Conservation (phyloP, 2,797 vertebrate species). For the Aeoliscus strigatus region DNA sequence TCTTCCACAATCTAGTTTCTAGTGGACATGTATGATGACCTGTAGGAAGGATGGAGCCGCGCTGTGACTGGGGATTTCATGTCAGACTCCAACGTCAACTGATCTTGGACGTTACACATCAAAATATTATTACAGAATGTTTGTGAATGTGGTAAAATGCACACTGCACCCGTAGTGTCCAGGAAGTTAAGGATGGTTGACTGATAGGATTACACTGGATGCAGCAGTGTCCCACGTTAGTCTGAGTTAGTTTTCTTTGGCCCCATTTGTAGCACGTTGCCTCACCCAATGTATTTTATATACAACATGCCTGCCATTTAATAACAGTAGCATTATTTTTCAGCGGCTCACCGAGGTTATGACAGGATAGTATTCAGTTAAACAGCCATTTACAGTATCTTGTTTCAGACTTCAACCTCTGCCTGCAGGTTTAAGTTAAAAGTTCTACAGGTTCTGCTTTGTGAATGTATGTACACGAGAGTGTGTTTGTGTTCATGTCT, state of each 20-base stretch:
- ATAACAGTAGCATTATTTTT: too few relatives aligned
- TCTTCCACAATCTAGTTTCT: background rate
- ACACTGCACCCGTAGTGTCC: constrained; percentile 8
- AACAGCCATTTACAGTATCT: constrained; percentile 5
- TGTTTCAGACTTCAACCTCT: background rate
- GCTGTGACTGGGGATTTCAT: background rate
- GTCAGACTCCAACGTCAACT: constrained; percentile 2
- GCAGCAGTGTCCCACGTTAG: constrained; percentile 7
- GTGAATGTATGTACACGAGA: constrained; percentile 27
- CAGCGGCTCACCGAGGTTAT: constrained; percentile 1
- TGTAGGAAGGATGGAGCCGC: background rate
- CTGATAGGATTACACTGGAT: constrained; percentile 26
- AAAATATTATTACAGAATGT: constrained; percentile 17
- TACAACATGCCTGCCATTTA: background rate
- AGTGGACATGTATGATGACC: background rate
- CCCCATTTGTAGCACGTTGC: constrained; percentile 7
- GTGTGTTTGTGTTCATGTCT: constrained; percentile 14
- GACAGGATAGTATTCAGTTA: background rate
- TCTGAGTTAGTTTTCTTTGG: constrained; percentile 14
- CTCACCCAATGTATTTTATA: constrained; percentile 14
- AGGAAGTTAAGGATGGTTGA: constrained; percentile 25
- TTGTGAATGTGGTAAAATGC: constrained; percentile 11
- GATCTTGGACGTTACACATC: constrained; percentile 6
- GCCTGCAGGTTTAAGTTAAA: constrained; percentile 12
- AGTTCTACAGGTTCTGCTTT: constrained; percentile 13